Evolutionary conservation across 2,797 vertebrate genomes (phyloP).

Genomic region (Sarcophilus harrisii): DNA sequence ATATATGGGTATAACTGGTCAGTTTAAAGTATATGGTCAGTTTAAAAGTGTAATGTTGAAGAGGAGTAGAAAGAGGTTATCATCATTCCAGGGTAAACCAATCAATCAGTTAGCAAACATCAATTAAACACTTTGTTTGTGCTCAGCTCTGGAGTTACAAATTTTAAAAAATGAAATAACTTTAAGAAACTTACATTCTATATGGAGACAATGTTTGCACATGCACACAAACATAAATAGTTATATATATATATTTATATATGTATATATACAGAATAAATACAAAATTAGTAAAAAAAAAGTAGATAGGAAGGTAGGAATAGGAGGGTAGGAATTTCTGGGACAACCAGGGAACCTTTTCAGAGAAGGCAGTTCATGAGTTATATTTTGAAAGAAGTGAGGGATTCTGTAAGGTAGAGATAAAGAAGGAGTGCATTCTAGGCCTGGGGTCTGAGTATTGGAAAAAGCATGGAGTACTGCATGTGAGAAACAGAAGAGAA

Average conservation of each 20-base stretch:
- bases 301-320: not conserved
- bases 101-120: not conserved
- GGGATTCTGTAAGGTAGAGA: not conserved
- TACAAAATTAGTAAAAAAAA: not conserved
- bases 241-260: not conserved
- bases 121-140: not conserved
- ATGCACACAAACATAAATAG: not conserved
- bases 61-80: conserved; percentile 41
- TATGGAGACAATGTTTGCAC: not conserved
- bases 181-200: not conserved
- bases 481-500: not conserved
- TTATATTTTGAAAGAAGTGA: not conserved
- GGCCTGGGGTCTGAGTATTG: not conserved
- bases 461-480: not conserved
- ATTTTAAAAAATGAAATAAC: not conserved
- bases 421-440: not conserved
- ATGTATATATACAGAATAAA: not conserved
- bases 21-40: not conserved
- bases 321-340: not conserved
- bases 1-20: not conserved
- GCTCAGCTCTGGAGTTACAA: not conserved
- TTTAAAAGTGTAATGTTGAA: conserved; percentile 27
- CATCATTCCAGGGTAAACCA: conserved; percentile 16
- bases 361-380: not conserved
- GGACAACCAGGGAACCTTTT: not conserved